Evolutionary conservation across 1,140 invertebrate genomes (phyloP), one percentile per base, ranked within the genome.

Genomic region (Aphelenchoides besseyi): DNA sequence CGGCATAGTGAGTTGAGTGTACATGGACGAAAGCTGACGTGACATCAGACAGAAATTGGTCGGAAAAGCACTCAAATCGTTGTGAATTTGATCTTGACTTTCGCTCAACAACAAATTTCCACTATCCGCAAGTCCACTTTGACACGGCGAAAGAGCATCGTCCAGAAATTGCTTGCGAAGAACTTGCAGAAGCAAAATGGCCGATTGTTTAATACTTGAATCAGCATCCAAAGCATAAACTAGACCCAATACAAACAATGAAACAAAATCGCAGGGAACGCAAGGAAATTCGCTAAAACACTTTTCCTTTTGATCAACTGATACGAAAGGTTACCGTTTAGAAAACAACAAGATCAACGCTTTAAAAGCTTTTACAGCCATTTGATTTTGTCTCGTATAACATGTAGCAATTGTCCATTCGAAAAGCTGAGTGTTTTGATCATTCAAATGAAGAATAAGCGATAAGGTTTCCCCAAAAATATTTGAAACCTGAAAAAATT

Each of bases 331-430:
- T 41, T 62, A 94, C 93, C 92, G 91, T 32, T 93, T 92, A 82
- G 93, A 95, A 85, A 98, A 98, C 73, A 98, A 92, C 16, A 93
- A 92, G 28, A 94, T 93, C 16, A 98, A 88, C 8, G 95, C 93
- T 79, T 93, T 89, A 84, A 98, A 98, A 84, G 95, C 97, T 0
- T 92, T 92, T 85, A 97, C 94, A 3, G 94, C 93, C 26, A 97
- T 92, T 72, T 91, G 89, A 5, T 91, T 89, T 2, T 89, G 85
- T 2, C 93, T 94, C 0, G 93, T 98, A 83, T 95, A 99, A 86
- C 96, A 98, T 61, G 93, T 89, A 86, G 97, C 93, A 26, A 98
- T 94, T 0, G 95, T 91, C 95, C 95, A 98, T 86, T 98, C 96
- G 3, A 98, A 86, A 16, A 98, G 86, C 1, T 91, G 89, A 0